phyloP scores from a whole-genome alignment of 2,888 invertebrate species.

The Harmothoe impar region DNA sequence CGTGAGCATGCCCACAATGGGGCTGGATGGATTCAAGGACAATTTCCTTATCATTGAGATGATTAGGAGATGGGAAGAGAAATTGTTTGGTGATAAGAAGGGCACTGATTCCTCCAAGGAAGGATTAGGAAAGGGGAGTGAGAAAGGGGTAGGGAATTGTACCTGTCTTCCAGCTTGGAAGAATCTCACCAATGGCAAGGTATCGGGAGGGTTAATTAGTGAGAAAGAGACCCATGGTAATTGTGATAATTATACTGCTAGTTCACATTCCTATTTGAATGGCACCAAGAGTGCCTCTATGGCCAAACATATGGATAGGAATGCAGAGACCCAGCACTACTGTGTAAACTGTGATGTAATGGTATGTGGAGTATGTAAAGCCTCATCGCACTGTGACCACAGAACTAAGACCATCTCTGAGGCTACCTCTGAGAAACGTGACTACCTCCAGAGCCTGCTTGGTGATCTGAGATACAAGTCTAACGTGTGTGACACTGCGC shows the following conservation, averaged over 20 bases:
- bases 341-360: conserved; percentile 62
- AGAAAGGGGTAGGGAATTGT: not conserved
- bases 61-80: conserved; percentile 43
- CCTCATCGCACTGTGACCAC: conserved; percentile 40
- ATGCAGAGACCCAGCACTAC: conserved; percentile 46
- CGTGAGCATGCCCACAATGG: not conserved
- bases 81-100: not conserved
- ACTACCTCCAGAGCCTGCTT: conserved; percentile 59
- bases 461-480: not conserved
- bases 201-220: not conserved
- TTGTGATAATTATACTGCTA: not conserved
- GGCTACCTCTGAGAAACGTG: conserved; percentile 57
- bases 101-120: not conserved
- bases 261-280: not conserved
- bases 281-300: not conserved
- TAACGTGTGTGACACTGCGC: conserved; percentile 28
- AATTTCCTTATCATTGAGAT: conserved; percentile 46
- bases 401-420: not conserved
- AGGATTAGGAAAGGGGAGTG: not conserved
- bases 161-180: conserved; percentile 51
- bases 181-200: conserved; percentile 13
- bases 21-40: conserved; percentile 41
- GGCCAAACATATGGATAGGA: conserved; percentile 33
- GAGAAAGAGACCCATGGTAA: not conserved
- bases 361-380: conserved; percentile 47